A percentile compares a stretch with the other conserved stretches of the same genome.
These are phyloP conservation scores for Arctia plantaginis DNA, from an alignment of 2,888 invertebrate species.

Conservation along the genomic window DNA sequence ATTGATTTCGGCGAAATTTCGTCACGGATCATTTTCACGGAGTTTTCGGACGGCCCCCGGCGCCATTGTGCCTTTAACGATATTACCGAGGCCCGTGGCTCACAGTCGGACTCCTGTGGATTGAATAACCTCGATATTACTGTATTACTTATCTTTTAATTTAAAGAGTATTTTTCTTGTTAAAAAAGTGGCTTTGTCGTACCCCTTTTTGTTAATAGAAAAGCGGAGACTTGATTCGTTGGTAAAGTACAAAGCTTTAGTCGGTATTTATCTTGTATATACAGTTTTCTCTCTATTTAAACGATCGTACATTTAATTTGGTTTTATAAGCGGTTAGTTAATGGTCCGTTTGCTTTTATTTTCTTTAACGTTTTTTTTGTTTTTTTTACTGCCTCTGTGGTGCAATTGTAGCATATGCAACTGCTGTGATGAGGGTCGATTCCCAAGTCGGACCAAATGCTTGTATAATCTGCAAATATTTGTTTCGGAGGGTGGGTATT, in stretches of 20 bases:
- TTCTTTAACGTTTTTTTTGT: background rate
- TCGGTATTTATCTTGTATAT: constrained; percentile 66
- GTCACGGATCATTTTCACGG: constrained; percentile 72
- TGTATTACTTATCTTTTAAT: constrained; percentile 66
- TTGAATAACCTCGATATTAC: constrained; percentile 72
- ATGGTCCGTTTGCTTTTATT: background rate
- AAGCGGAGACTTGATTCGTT: constrained; percentile 67
- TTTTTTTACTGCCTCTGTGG: too few relatives aligned
- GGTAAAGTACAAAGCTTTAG: constrained; percentile 66
- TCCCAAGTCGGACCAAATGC: too few relatives aligned
- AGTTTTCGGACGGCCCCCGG: constrained; percentile 55
- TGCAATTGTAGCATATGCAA: too few relatives aligned
- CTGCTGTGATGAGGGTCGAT: too few relatives aligned
- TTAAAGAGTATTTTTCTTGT: constrained; percentile 61
- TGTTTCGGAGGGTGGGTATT: too few relatives aligned
- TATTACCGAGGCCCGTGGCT: constrained; percentile 53
- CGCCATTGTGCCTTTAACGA: constrained; percentile 75
- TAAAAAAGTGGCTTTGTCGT: constrained; percentile 64
- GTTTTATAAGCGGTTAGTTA: constrained; percentile 2
- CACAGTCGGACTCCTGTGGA: constrained; percentile 61
- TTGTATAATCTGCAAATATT: too few relatives aligned
- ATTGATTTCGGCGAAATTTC: constrained; percentile 76
- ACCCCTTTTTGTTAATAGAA: constrained; percentile 64
- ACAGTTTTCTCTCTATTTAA: constrained; percentile 54
- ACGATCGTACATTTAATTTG: constrained; percentile 36